Conservation (phyloP, 2,113 vertebrate species). For the Chrysemys picta region DNA sequence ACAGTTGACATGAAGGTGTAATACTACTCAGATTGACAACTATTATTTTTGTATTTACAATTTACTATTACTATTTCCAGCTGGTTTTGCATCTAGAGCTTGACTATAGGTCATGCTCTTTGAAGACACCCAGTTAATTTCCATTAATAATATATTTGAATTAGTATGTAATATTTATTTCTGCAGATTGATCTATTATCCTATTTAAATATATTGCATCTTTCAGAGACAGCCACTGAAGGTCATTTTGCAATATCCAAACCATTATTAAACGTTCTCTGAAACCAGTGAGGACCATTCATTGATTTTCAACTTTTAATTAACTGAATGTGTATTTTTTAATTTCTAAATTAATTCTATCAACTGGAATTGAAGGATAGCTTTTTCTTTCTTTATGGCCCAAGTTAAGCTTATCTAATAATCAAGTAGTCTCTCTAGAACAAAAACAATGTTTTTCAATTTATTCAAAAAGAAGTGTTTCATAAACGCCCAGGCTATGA, state of each 20-base stretch:
- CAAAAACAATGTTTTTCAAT: background rate
- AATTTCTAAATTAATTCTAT: background rate
- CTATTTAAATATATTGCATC: slow-evolving; percentile 80
- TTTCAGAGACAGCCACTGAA: slow-evolving; percentile 73
- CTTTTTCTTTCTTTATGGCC: background rate
- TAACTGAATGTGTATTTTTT: background rate
- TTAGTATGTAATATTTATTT: slow-evolving; percentile 71
- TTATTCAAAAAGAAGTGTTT: background rate
- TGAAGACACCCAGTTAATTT: slow-evolving; percentile 79
- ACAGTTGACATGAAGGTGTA: too few species aligned
- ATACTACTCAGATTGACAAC: background rate
- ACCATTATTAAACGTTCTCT: background rate
- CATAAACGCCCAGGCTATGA: background rate
- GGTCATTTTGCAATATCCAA: slow-evolving; percentile 55
- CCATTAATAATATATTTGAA: slow-evolving; percentile 78
- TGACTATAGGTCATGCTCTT: slow-evolving; percentile 51
- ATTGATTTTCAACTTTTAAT: background rate
- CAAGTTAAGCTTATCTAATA: background rate
- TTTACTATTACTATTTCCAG: background rate
- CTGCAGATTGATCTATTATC: slow-evolving; percentile 68
- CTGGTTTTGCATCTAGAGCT: background rate
- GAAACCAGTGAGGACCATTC: background rate
- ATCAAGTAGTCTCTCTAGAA: background rate
- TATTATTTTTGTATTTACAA: background rate
- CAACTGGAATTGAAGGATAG: background rate